These are phyloP conservation scores for Notothenia rossii DNA, from an alignment of 2,113 vertebrate genomes.

Conservation along the genomic window DNA sequence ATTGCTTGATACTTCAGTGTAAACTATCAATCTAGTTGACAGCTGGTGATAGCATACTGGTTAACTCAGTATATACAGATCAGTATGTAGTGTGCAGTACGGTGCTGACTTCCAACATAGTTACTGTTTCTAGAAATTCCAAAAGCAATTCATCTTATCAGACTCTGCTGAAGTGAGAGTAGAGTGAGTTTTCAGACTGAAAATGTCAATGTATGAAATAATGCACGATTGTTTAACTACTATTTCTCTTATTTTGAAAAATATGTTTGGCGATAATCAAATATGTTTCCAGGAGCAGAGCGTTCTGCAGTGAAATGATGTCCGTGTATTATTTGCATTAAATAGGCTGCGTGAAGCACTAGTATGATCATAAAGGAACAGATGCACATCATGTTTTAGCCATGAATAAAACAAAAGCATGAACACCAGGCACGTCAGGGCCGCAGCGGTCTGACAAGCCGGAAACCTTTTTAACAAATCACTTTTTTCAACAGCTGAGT, in stretches of 20 bases:
- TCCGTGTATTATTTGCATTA: background rate
- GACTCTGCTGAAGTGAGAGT: background rate
- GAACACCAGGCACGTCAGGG: background rate
- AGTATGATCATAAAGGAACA: background rate
- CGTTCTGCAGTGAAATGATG: background rate
- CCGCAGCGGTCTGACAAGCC: background rate
- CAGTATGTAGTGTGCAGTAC: too few species aligned
- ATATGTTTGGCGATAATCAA: background rate
- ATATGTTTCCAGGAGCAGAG: too few species aligned
- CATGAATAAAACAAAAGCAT: background rate
- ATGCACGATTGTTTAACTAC: background rate
- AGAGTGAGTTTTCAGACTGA: too few species aligned
- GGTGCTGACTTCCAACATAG: background rate
- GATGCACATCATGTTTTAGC: background rate
- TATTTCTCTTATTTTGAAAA: background rate
- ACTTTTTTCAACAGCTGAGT: background rate
- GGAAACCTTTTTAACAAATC: background rate
- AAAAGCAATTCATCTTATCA: too few species aligned
- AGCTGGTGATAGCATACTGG: too few species aligned
- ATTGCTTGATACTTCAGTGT: background rate
- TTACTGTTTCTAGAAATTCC: background rate
- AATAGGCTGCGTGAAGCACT: conserved; percentile 8
- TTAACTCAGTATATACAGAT: background rate
- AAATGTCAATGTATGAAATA: background rate
- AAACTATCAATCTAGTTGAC: too few species aligned